phyloP scores from a whole-genome alignment of 2,797 vertebrate species.

The Bryconaethiops microstoma region DNA sequence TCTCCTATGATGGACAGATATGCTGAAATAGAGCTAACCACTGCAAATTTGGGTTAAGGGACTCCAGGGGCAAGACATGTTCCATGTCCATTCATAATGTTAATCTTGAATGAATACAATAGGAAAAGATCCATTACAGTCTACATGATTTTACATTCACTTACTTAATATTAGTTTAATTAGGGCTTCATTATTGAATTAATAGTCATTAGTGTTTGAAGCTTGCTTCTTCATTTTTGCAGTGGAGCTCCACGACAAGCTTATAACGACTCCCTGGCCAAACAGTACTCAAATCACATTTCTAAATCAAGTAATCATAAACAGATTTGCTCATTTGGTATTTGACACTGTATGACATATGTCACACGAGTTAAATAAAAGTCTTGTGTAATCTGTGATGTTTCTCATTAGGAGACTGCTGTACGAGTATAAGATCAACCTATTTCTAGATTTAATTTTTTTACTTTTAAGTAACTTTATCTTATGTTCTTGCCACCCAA shows the following conservation, averaged over 20 bases:
- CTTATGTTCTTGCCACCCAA: background rate
- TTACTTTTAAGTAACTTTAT: too few relatives aligned
- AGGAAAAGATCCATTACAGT: background rate
- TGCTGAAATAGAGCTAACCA: background rate
- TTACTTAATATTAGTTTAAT: background rate
- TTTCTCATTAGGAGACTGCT: too few relatives aligned
- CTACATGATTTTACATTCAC: background rate
- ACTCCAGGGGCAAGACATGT: background rate
- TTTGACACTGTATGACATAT: background rate
- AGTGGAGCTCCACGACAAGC: too few relatives aligned
- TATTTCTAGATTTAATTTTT: too few relatives aligned
- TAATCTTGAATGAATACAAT: background rate
- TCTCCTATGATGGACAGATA: conserved; percentile 4
- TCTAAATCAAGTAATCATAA: background rate
- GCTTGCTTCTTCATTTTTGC: too few relatives aligned
- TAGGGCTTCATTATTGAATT: too few relatives aligned
- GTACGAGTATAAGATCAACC: too few relatives aligned
- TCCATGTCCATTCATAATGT: background rate
- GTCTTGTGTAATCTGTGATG: too few relatives aligned
- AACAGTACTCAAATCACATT: too few relatives aligned
- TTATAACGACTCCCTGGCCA: too few relatives aligned
- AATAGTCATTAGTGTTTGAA: too few relatives aligned
- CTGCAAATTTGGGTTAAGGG: background rate
- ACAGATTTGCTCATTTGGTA: background rate
- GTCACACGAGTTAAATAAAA: too few relatives aligned